These are phyloP conservation scores for Aradus depressus DNA, from an alignment of 2,888 invertebrate species.

Conservation along the genomic window DNA sequence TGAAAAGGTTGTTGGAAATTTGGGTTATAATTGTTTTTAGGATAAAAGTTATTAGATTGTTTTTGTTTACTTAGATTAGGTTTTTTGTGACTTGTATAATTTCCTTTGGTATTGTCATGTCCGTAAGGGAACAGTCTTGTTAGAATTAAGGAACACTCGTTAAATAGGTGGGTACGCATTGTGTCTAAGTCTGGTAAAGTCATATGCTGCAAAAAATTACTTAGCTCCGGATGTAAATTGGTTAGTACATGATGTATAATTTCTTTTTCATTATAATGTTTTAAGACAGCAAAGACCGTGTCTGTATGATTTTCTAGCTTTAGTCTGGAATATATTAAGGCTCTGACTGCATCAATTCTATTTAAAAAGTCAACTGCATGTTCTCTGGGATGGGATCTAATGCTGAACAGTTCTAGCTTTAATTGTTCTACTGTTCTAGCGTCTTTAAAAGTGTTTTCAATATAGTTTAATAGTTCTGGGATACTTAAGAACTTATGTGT, in stretches of 20 bases:
- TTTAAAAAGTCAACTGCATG: background rate
- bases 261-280: background rate
- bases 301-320: background rate
- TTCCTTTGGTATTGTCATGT: background rate
- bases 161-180: background rate
- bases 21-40: background rate
- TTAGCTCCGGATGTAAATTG: background rate
- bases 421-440: background rate
- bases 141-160: background rate
- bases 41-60: background rate
- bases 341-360: background rate
- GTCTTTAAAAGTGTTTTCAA: background rate
- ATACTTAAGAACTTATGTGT: background rate
- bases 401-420: background rate
- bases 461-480: background rate
- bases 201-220: conserved; percentile 1
- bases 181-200: background rate
- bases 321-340: background rate
- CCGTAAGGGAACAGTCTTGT: background rate
- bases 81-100: too few species aligned
- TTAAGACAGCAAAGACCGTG: background rate
- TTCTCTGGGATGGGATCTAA: background rate
- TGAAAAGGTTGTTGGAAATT: too few species aligned
- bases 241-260: background rate
- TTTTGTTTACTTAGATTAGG: background rate